A percentile compares a stretch with the other conserved stretches of the same genome.
Evolutionary conservation across 2,888 invertebrate genomes (phyloP).

Genomic region (Spialia ferax): DNA sequence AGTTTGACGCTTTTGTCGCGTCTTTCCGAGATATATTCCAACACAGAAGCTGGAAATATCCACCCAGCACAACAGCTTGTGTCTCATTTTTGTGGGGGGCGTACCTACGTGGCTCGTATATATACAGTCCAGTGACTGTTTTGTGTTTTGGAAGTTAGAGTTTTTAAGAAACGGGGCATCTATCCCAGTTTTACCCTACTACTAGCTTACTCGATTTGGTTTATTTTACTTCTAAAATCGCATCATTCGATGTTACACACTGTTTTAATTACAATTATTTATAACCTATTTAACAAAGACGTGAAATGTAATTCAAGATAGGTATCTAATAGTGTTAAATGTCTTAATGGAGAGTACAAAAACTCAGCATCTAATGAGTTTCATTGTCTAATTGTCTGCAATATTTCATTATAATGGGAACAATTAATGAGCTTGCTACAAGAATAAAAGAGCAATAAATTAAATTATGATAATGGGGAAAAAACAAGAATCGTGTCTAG

Average conservation of each 20-base stretch:
- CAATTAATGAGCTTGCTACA: slow-evolving; percentile 20
- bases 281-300: slow-evolving; percentile 7
- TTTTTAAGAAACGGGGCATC: too few relatives aligned
- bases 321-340: slow-evolving; percentile 1
- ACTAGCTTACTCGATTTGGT: not conserved
- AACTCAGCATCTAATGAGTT: slow-evolving; percentile 18
- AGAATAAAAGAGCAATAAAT: slow-evolving; percentile 9
- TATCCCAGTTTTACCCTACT: too few relatives aligned
- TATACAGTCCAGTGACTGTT: too few relatives aligned
- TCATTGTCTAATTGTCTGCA: slow-evolving; percentile 15
- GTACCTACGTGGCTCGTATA: too few relatives aligned
- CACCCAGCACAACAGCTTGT: too few relatives aligned
- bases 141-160: too few relatives aligned
- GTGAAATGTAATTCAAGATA: slow-evolving; percentile 6
- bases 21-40: too few relatives aligned
- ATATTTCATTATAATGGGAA: slow-evolving; percentile 13
- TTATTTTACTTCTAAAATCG: not conserved
- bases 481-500: not conserved
- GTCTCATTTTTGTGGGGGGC: too few relatives aligned
- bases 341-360: not conserved
- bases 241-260: not conserved
- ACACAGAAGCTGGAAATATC: too few relatives aligned
- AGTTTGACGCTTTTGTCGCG: too few relatives aligned
- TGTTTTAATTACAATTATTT: not conserved
- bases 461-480: slow-evolving; percentile 21